phyloP scores from a whole-genome alignment of 2,888 invertebrate genomes.

The Trichogramma evanescens region DNA sequence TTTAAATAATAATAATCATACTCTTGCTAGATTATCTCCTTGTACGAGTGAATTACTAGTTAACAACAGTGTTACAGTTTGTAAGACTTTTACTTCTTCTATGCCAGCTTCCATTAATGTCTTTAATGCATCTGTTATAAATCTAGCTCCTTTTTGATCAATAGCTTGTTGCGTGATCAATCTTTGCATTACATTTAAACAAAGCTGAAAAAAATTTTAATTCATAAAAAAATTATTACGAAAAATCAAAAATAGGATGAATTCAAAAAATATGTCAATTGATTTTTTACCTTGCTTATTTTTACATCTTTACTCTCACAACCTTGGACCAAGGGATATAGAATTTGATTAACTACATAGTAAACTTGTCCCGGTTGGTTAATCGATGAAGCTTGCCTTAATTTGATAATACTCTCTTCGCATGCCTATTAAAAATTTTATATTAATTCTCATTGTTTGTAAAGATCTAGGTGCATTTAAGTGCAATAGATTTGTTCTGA shows the following conservation, averaged over 20 bases:
- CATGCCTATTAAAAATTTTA: constrained; percentile 67
- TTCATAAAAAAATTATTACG: background rate
- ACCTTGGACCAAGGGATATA: constrained; percentile 93
- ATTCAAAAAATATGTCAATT: background rate
- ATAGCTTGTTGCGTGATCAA: constrained; percentile 84
- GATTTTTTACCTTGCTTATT: constrained; percentile 70
- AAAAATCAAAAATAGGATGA: background rate
- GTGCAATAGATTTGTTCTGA: too few species aligned
- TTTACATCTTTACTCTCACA: constrained; percentile 96
- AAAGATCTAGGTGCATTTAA: background rate
- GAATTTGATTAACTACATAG: constrained; percentile 85
- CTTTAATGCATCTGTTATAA: constrained; percentile 89
- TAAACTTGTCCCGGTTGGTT: constrained; percentile 76
- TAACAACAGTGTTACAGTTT: constrained; percentile 87
- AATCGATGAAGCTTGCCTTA: constrained; percentile 65
- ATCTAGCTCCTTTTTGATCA: constrained; percentile 85
- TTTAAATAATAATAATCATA: constrained; percentile 44
- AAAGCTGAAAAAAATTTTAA: constrained; percentile 59
- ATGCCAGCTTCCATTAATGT: constrained; percentile 88
- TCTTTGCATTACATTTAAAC: constrained; percentile 88
- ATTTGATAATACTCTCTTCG: constrained; percentile 88
- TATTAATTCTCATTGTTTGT: background rate
- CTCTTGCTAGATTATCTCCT: constrained; percentile 89
- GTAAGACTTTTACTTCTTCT: constrained; percentile 92
- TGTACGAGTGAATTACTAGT: constrained; percentile 94